phyloP scores from a whole-genome alignment of 2,888 invertebrate genomes.

The Sarcophaga caerulescens region DNA sequence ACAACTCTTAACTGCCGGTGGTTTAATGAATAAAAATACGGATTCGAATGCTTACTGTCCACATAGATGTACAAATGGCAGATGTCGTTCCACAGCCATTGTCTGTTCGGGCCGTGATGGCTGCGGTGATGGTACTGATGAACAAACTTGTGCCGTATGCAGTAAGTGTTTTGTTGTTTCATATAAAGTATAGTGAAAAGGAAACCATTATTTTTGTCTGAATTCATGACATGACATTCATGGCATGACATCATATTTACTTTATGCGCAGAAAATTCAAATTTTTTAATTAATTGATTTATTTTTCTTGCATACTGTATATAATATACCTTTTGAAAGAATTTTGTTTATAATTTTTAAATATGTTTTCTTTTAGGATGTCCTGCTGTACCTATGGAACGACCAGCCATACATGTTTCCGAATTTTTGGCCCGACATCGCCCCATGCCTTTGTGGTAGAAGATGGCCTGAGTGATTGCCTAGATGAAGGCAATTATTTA shows the following conservation, averaged over 20 bases:
- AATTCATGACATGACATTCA: too few relatives aligned
- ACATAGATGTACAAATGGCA: constrained; percentile 91
- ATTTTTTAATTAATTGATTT: too few relatives aligned
- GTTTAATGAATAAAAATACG: constrained; percentile 72
- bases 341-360: neutral
- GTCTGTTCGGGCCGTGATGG: constrained; percentile 95
- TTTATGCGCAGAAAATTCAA: too few relatives aligned
- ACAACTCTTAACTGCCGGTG: constrained; percentile 77
- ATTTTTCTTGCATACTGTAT: too few relatives aligned
- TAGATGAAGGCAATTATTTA: neutral
- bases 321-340: neutral
- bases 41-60: constrained; percentile 84
- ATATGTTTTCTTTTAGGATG: constrained; percentile 82
- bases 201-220: too few relatives aligned
- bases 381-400: constrained; percentile 80
- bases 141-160: constrained; percentile 91
- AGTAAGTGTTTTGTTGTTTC: constrained; percentile 84
- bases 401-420: constrained; percentile 69
- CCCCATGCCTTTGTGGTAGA: constrained; percentile 79
- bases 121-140: constrained; percentile 95
- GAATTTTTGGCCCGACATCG: constrained; percentile 74
- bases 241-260: too few relatives aligned
- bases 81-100: constrained; percentile 93
- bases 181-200: too few relatives aligned
- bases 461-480: neutral